phyloP scores from a whole-genome alignment of 2,888 invertebrate genomes.

The Plemyria rubiginata region DNA sequence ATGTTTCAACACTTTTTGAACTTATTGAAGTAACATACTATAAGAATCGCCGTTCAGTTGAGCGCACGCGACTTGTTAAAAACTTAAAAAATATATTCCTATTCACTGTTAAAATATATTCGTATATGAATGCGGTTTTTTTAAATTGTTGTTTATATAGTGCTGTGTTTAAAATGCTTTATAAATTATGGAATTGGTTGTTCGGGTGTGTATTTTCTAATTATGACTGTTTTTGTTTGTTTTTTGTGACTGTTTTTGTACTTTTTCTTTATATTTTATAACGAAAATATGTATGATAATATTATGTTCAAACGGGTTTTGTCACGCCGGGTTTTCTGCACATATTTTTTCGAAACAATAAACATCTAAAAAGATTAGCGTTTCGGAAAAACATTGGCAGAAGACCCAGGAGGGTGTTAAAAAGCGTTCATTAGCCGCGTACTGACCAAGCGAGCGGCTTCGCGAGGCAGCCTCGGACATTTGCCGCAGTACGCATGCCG shows the following conservation, averaged over 20 bases:
- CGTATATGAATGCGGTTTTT: background rate
- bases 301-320: no score
- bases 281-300: no score
- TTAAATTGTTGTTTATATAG: background rate
- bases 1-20: constrained; percentile 6
- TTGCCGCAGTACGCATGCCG: no score
- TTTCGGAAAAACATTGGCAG: background rate
- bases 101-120: background rate
- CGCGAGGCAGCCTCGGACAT: no score
- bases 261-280: background rate
- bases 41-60: constrained; percentile 1
- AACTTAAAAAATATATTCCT: background rate
- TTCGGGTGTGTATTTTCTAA: constrained; percentile 27
- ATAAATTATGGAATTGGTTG: constrained; percentile 32
- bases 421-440: no score
- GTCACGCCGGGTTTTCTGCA: no score
- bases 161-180: constrained; percentile 23
- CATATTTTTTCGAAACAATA: no score
- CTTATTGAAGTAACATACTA: constrained; percentile 10
- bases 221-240: constrained; percentile 1
- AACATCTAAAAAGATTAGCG: background rate
- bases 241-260: no score
- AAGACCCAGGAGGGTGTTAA: no score
- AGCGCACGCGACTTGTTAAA: constrained; percentile 6
- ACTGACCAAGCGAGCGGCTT: no score